phyloP scores from a whole-genome alignment of 2,113 vertebrate species.

The Hirundichthys speculiger region DNA sequence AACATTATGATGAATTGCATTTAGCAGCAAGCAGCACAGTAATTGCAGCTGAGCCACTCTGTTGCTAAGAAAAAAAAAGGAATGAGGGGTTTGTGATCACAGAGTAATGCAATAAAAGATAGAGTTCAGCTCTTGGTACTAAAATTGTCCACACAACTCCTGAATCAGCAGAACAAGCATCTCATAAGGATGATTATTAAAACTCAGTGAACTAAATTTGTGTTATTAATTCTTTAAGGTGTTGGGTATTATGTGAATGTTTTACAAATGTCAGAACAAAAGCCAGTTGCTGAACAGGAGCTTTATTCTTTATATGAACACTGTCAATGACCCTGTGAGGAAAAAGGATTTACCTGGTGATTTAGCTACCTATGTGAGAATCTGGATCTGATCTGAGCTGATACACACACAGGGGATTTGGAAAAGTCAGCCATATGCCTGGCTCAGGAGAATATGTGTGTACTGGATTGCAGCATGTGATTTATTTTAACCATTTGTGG shows the following conservation, averaged over 20 bases:
- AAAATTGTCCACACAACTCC: no score
- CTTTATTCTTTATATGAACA: constrained; percentile 11
- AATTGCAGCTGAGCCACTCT: no score
- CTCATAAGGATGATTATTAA: background rate
- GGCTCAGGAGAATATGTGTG: constrained; percentile 4
- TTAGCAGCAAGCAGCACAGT: no score
- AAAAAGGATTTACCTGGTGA: constrained; percentile 31
- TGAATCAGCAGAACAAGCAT: no score
- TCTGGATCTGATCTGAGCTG: constrained; percentile 16
- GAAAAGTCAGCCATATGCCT: constrained; percentile 18
- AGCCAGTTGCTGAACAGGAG: background rate
- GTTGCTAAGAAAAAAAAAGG: no score
- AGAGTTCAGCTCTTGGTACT: no score
- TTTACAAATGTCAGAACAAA: constrained; percentile 32
- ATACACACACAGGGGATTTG: constrained; percentile 22
- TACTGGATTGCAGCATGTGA: constrained; percentile 2
- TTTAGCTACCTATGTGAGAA: constrained; percentile 18
- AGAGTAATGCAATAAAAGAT: no score
- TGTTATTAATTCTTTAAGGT: constrained; percentile 8
- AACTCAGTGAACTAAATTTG: background rate
- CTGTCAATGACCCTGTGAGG: constrained; percentile 22
- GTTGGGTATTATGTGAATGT: constrained; percentile 19
- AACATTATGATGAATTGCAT: no score
- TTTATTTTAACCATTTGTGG: background rate
- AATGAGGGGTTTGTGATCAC: no score